These are phyloP conservation scores for Calidris pygmaea DNA, from an alignment of 2,113 vertebrate species.

Conservation along the genomic window DNA sequence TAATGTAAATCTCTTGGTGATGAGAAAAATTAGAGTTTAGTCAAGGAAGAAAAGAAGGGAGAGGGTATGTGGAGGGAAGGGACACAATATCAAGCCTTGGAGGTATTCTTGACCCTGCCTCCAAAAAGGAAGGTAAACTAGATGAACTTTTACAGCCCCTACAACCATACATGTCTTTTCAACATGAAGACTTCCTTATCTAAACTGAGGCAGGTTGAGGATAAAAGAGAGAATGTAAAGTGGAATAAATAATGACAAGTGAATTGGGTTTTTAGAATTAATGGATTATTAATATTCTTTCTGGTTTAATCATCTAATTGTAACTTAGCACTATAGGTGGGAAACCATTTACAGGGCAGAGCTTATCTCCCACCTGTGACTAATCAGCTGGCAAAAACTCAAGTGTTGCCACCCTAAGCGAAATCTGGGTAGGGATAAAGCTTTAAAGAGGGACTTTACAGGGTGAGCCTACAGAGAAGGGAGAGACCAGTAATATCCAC, in stretches of 20 bases:
- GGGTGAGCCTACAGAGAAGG: neutral
- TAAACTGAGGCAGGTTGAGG: neutral
- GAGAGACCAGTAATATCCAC: neutral
- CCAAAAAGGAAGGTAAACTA: neutral
- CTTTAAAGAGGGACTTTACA: neutral
- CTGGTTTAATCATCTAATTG: conserved; percentile 34
- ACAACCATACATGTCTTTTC: neutral
- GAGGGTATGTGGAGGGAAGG: neutral
- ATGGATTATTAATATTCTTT: conserved; percentile 23
- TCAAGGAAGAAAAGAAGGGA: neutral
- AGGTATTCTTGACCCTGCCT: neutral
- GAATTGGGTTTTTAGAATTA: neutral
- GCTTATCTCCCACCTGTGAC: neutral
- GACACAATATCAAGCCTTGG: neutral
- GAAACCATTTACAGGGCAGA: conserved; percentile 8
- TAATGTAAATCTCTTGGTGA: neutral
- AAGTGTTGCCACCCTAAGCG: neutral
- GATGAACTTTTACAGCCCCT: neutral
- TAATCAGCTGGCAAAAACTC: conserved; percentile 39
- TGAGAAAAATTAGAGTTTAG: neutral
- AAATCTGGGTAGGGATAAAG: neutral
- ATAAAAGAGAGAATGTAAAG: neutral
- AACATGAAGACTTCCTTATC: neutral
- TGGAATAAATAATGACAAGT: neutral
- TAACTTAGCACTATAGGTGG: conserved; percentile 11